These are phyloP conservation scores for Ditula angustiorana DNA, from an alignment of 2,888 invertebrate species.

Conservation along the genomic window DNA sequence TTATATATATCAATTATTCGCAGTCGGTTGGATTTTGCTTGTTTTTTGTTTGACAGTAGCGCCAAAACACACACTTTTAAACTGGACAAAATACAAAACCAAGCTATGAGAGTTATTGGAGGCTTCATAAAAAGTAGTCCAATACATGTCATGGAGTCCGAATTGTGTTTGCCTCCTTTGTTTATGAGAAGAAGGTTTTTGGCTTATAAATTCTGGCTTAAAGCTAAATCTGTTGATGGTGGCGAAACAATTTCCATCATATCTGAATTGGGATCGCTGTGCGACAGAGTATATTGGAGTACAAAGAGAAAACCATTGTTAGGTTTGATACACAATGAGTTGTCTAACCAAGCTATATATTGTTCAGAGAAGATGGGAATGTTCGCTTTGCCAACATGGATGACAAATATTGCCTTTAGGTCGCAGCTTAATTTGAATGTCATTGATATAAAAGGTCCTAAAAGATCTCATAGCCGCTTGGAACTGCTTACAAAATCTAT, in stretches of 20 bases:
- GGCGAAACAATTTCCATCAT: slow-evolving; percentile 11
- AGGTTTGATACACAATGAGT: slow-evolving; percentile 1
- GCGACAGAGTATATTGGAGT: slow-evolving; percentile 31
- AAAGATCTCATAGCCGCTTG: not conserved
- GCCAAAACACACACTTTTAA: slow-evolving; percentile 40
- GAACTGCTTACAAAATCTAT: not conserved
- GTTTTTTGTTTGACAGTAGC: slow-evolving; percentile 43
- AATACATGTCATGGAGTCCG: slow-evolving; percentile 44
- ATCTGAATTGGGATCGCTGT: not conserved
- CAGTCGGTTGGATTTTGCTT: slow-evolving; percentile 46
- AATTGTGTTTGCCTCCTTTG: slow-evolving; percentile 42
- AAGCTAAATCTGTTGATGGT: slow-evolving; percentile 8
- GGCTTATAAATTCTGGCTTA: slow-evolving; percentile 38
- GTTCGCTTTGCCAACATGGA: slow-evolving; percentile 24
- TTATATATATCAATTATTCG: slow-evolving; percentile 47
- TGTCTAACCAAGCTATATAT: slow-evolving; percentile 14
- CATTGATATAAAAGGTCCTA: not conserved
- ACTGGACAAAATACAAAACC: slow-evolving; percentile 45
- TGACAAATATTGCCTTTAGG: slow-evolving; percentile 22
- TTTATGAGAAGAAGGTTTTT: slow-evolving; percentile 40
- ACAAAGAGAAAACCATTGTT: slow-evolving; percentile 40
- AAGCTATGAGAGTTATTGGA: slow-evolving; percentile 43
- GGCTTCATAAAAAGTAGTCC: slow-evolving; percentile 45
- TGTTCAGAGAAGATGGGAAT: slow-evolving; percentile 27
- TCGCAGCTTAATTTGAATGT: slow-evolving; percentile 2